Evolutionary conservation across 2,113 vertebrate species (phyloP).

Genomic region (Catagonus wagneri): DNA sequence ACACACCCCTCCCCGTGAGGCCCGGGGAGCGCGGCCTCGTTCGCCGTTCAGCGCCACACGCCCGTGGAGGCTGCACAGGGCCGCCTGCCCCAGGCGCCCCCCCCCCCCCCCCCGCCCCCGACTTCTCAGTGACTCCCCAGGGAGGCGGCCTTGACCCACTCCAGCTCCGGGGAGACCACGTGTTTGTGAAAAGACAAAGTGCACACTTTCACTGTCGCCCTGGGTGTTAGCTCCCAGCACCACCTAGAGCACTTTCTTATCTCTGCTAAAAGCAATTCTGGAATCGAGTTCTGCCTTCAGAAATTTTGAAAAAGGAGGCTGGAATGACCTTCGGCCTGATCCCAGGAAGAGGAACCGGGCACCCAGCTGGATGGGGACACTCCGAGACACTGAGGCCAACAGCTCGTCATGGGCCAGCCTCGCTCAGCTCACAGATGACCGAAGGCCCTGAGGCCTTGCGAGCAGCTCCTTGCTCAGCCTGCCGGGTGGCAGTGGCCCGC

Average conservation of each 20-base stretch:
- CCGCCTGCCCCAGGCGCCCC: not conserved
- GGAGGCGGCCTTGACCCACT: not conserved
- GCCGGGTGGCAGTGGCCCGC: not conserved
- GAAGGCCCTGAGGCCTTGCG: not conserved
- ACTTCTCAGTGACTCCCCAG: accelerated
- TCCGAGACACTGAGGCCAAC: accelerated
- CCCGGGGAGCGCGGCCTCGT: no score
- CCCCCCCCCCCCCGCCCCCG: not conserved
- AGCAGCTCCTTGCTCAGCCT: not conserved
- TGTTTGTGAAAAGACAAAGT: not conserved
- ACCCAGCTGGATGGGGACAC: accelerated
- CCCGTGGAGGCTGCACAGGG: accelerated
- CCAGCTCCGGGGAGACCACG: no score
- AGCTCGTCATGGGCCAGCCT: no score
- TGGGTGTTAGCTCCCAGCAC: accelerated
- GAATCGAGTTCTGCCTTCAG: not conserved
- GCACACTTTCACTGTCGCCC: no score
- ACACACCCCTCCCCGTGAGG: no score
- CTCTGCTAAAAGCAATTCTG: not conserved
- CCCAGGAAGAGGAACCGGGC: no score
- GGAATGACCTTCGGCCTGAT: no score
- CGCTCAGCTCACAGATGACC: no score
- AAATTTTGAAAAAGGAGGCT: not conserved
- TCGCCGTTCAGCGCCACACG: accelerated
- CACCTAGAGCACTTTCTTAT: not conserved